A percentile compares a stretch with the other conserved stretches of the same genome.
These are phyloP conservation scores for Achatina immaculata DNA, from an alignment of 1,140 invertebrate genomes.

Conservation along the genomic window DNA sequence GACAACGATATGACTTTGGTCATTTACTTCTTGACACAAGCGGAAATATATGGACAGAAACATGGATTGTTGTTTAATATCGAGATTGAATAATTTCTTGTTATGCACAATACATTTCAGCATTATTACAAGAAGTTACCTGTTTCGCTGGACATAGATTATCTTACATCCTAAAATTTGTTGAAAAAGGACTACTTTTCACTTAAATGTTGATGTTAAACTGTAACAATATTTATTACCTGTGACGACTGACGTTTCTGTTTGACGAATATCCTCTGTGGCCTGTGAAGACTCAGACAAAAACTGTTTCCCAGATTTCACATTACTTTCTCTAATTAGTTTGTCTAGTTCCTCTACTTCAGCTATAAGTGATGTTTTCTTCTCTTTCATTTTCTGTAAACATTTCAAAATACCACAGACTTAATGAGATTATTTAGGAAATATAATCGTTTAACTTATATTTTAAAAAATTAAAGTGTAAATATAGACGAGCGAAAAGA, in stretches of 20 bases:
- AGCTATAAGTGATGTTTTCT: neutral
- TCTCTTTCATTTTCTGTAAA: constrained; percentile 19
- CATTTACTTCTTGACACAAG: no score
- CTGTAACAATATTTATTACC: neutral
- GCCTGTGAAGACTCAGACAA: neutral
- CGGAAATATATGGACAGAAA: no score
- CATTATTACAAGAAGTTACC: no score
- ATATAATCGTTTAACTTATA: neutral
- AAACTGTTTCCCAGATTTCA: neutral
- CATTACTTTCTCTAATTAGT: neutral
- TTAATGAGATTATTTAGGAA: no score
- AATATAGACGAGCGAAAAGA: no score
- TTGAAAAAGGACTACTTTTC: no score
- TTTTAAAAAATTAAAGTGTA: neutral
- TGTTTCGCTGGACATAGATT: no score
- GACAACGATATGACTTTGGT: no score
- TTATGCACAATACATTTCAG: no score
- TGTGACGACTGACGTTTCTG: neutral
- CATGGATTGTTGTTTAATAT: no score
- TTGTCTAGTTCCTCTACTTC: constrained; percentile 1
- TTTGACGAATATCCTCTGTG: neutral
- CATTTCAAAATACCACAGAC: neutral
- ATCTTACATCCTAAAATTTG: no score
- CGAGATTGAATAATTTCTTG: no score
- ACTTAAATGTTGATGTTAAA: neutral